phyloP scores from a whole-genome alignment of 2,888 invertebrate genomes.

The Eupeodes latifasciatus region DNA sequence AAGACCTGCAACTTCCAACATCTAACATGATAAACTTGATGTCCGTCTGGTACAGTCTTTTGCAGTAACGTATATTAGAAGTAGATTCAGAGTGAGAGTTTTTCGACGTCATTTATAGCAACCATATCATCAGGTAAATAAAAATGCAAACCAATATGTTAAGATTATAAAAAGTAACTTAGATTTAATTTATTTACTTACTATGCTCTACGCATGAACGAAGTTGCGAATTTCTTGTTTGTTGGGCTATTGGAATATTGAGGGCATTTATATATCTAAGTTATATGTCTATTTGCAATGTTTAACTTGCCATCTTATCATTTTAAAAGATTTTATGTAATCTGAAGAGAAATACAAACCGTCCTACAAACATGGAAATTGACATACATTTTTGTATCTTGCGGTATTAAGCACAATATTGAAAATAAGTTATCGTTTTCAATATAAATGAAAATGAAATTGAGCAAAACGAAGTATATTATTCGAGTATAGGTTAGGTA shows the following conservation, averaged over 20 bases:
- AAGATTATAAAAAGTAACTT: slow-evolving; percentile 1
- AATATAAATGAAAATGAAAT: slow-evolving; percentile 1
- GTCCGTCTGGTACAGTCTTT: too few relatives aligned
- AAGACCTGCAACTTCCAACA: not conserved
- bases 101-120: slow-evolving; percentile 17
- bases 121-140: slow-evolving; percentile 4
- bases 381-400: slow-evolving; percentile 13
- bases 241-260: not conserved
- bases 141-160: not conserved
- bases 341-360: not conserved
- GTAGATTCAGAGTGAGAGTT: slow-evolving; percentile 1
- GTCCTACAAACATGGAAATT: slow-evolving; percentile 7
- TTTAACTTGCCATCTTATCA: not conserved
- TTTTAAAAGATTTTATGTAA: slow-evolving; percentile 14
- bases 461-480: not conserved
- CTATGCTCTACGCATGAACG: slow-evolving; percentile 1
- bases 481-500: not conserved
- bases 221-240: not conserved
- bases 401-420: slow-evolving; percentile 4
- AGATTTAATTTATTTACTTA: slow-evolving; percentile 10
- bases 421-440: slow-evolving; percentile 2
- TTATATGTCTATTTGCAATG: not conserved
- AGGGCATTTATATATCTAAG: not conserved
- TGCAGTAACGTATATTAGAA: not conserved
- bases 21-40: not conserved